phyloP scores from a whole-genome alignment of 2,797 vertebrate genomes.

The Sebastes vulpes region DNA sequence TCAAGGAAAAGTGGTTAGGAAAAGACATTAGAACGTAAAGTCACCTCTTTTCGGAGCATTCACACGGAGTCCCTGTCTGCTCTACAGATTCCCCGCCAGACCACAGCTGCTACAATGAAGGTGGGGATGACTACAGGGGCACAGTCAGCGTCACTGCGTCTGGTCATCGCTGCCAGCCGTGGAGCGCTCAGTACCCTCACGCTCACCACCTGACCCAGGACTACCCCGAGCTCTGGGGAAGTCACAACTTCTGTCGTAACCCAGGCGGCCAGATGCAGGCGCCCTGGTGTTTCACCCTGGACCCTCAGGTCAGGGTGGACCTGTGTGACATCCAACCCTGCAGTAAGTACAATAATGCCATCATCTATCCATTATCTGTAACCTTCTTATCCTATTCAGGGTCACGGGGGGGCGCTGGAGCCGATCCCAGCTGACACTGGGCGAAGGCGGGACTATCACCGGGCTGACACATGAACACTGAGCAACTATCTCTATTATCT shows the following conservation, averaged over 20 bases:
- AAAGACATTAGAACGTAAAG: no score
- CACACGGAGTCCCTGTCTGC: conserved; percentile 36
- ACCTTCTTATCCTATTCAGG: no score
- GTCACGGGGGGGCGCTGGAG: no score
- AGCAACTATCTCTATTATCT: neutral
- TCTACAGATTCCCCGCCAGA: conserved; percentile 83
- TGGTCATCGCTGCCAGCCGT: conserved; percentile 93
- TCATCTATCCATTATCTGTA: neutral
- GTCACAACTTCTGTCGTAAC: conserved; percentile 96
- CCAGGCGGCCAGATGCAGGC: conserved; percentile 95
- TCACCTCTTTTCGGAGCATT: no score
- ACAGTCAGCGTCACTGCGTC: conserved; percentile 90
- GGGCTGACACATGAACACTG: neutral
- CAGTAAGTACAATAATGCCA: conserved; percentile 87
- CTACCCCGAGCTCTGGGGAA: conserved; percentile 92
- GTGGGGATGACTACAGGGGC: conserved; percentile 93
- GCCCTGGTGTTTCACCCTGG: conserved; percentile 98
- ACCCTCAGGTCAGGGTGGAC: conserved; percentile 92
- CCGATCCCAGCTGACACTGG: no score
- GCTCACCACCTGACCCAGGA: conserved; percentile 89
- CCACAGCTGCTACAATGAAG: conserved; percentile 95
- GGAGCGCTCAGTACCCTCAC: conserved; percentile 93
- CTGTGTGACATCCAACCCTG: conserved; percentile 94
- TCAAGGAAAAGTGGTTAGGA: no score
- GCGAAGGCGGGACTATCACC: neutral